These are phyloP conservation scores for Microcaecilia unicolor DNA, from an alignment of 2,797 vertebrate species.

Conservation along the genomic window DNA sequence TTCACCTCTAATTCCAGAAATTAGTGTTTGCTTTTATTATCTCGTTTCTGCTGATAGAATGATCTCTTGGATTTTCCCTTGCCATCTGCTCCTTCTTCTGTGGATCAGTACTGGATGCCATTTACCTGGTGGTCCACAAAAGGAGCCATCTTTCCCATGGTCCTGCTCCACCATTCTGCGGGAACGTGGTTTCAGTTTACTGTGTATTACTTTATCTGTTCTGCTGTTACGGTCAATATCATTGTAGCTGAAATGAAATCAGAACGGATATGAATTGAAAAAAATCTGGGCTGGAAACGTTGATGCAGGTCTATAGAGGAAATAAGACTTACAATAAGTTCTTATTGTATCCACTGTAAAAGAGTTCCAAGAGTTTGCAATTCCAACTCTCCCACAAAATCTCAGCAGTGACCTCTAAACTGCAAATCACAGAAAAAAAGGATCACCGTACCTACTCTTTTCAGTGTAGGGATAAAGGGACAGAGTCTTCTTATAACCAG, in stretches of 20 bases:
- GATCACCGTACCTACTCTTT: conserved; percentile 55
- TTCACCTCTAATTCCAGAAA: no score
- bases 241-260: conserved; percentile 30
- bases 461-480: conserved; percentile 62
- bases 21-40: no score
- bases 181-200: conserved; percentile 37
- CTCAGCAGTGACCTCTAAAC: no score
- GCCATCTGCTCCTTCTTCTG: no score
- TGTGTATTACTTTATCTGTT: conserved; percentile 25
- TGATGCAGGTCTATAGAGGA: not conserved
- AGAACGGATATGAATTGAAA: not conserved
- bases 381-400: no score
- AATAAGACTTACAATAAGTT: rapidly evolving
- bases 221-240: conserved; percentile 25
- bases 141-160: conserved; percentile 66
- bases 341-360: not conserved
- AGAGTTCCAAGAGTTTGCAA: rapidly evolving
- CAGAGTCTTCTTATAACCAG: conserved; percentile 73
- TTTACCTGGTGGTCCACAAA: conserved; percentile 84
- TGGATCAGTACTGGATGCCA: no score
- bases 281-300: not conserved
- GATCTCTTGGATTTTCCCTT: no score
- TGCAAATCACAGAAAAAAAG: no score
- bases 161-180: conserved; percentile 79
- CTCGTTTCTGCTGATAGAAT: no score